A percentile compares a stretch with the other conserved stretches of the same genome.
Conservation (phyloP, 35 echinoderm and acorn worm genomes). For the Eucidaris tribuloides region DNA sequence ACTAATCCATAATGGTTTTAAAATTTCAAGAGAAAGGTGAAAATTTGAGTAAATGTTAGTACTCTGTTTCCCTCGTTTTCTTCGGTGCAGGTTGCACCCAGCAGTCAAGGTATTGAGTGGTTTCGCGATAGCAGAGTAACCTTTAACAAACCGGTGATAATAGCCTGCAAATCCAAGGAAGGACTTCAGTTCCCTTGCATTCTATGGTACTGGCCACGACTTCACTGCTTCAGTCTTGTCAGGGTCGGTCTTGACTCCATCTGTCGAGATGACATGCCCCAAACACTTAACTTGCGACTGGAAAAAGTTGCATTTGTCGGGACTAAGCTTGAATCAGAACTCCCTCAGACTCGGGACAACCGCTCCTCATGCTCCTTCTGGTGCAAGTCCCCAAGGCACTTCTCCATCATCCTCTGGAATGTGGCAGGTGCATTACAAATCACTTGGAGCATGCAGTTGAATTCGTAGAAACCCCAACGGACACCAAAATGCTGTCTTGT, state of each 20-base stretch:
- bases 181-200: constrained; percentile 54
- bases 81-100: background rate
- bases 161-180: constrained; percentile 78
- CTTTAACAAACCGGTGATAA: constrained; percentile 62
- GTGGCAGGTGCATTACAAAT: constrained; percentile 54
- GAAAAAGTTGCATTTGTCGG: constrained; percentile 37
- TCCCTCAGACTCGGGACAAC: constrained; percentile 40
- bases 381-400: constrained; percentile 24
- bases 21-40: too few relatives aligned
- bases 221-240: constrained; percentile 48
- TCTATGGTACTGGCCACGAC: constrained; percentile 41
- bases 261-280: constrained; percentile 48
- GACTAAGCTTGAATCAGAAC: constrained; percentile 23
- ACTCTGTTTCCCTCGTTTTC: background rate
- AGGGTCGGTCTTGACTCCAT: constrained; percentile 57
- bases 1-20: too few relatives aligned
- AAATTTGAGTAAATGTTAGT: too few relatives aligned
- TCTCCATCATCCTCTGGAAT: constrained; percentile 62
- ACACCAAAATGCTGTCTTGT: constrained; percentile 63
- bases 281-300: constrained; percentile 24
- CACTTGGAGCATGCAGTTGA: constrained; percentile 66
- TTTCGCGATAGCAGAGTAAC: constrained; percentile 49
- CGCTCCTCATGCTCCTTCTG: constrained; percentile 24
- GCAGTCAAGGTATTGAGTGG: constrained; percentile 46
- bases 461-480: constrained; percentile 61